Evolutionary conservation across 2,888 invertebrate genomes (phyloP).

Genomic region (Drosophila neotestacea): DNA sequence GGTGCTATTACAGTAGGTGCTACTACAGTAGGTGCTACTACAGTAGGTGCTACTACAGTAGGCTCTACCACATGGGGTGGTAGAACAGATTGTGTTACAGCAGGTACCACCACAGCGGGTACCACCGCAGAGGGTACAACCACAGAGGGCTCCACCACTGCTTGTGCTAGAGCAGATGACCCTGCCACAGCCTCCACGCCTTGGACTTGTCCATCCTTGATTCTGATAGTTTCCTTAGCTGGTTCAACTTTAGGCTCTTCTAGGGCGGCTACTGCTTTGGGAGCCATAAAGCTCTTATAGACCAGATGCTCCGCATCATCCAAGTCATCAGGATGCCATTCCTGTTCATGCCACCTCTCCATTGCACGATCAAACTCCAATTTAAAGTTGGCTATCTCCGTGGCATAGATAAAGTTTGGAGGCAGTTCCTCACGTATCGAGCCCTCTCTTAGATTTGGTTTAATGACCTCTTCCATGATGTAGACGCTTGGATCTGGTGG

Average conservation of each 20-base stretch:
- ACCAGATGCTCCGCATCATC: conserved; percentile 60
- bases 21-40: too few species aligned
- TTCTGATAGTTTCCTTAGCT: background rate
- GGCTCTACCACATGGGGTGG: background rate
- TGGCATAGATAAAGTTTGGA: conserved; percentile 68
- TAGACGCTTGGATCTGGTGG: conserved; percentile 68
- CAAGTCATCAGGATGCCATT: conserved; percentile 60
- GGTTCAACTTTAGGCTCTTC: background rate
- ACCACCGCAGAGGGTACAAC: background rate
- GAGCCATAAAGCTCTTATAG: conserved; percentile 72
- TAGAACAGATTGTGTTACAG: background rate
- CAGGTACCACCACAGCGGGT: background rate
- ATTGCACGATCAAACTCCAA: conserved; percentile 68
- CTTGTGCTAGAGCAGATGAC: too few species aligned
- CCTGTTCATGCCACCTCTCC: conserved; percentile 60
- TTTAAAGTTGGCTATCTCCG: conserved; percentile 78
- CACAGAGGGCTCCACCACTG: background rate
- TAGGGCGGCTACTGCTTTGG: conserved; percentile 23
- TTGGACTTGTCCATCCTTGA: background rate
- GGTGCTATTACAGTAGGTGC: background rate
- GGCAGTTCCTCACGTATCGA: conserved; percentile 75
- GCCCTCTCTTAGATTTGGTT: conserved; percentile 79
- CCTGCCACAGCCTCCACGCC: background rate
- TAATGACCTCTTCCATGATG: conserved; percentile 83
- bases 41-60: background rate